Evolutionary conservation across 1,140 invertebrate species (phyloP).

Genomic region (Heliothis virescens): DNA sequence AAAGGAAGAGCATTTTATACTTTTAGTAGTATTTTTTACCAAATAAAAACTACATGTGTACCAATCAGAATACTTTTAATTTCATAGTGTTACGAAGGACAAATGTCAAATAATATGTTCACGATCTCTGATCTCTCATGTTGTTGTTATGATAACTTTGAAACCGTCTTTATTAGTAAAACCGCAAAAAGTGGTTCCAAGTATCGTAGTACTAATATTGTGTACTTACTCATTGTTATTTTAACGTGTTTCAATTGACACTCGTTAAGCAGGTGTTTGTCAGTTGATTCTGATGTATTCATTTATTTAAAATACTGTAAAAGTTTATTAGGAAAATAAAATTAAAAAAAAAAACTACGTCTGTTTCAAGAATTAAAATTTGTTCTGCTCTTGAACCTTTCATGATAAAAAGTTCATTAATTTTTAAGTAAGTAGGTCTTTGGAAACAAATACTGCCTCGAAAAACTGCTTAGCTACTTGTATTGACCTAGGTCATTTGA

Average conservation of each 20-base stretch:
- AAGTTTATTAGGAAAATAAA: background rate
- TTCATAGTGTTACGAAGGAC: background rate
- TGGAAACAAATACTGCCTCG: no score
- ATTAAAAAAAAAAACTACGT: background rate
- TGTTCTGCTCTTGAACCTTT: no score
- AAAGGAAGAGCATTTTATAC: no score
- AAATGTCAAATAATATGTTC: background rate
- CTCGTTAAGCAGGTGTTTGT: background rate
- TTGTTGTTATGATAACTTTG: constrained; percentile 13
- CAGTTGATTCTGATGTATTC: background rate
- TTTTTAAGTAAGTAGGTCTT: no score
- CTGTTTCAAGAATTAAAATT: background rate
- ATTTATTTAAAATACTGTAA: background rate
- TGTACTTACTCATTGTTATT: constrained; percentile 10
- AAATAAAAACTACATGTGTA: background rate
- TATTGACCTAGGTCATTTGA: no score
- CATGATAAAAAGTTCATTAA: no score
- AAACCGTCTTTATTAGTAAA: background rate
- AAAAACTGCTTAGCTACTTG: no score
- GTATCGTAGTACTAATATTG: constrained; percentile 3
- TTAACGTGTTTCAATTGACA: background rate
- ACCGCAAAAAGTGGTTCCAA: background rate
- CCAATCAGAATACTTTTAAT: no score
- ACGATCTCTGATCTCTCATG: background rate
- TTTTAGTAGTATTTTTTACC: background rate